Evolutionary conservation across 2,797 vertebrate species (phyloP).

Genomic region (Necrosyrtes monachus): DNA sequence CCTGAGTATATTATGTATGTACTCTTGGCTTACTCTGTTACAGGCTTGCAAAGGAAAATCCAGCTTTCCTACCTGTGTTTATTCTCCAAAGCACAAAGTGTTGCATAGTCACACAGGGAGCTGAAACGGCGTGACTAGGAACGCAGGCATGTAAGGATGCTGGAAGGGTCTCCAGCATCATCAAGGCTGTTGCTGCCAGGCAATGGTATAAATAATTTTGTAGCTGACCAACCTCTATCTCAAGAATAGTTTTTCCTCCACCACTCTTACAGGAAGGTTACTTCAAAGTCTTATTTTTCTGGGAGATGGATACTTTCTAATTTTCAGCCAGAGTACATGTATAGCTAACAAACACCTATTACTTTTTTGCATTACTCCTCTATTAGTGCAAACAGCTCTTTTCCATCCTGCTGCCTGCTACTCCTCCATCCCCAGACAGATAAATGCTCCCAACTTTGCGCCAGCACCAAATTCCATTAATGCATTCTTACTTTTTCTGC

Average conservation of each 20-base stretch:
- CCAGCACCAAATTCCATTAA: not conserved
- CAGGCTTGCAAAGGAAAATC: not conserved
- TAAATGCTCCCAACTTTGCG: not conserved
- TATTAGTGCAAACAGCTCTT: not conserved
- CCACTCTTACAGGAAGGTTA: not conserved
- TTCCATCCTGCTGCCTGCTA: not conserved
- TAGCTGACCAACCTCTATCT: not conserved
- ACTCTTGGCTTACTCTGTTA: not conserved
- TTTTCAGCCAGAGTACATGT: not conserved
- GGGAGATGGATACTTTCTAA: not conserved
- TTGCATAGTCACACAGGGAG: rapidly evolving
- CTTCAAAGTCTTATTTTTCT: not conserved
- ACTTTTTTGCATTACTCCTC: not conserved
- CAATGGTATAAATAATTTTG: not conserved
- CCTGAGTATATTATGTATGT: not conserved
- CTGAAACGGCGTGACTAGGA: rapidly evolving
- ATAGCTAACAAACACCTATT: not conserved
- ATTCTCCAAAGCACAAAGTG: not conserved
- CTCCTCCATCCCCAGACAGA: not conserved
- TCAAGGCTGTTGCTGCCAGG: not conserved
- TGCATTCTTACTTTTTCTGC: not conserved
- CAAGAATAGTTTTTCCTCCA: not conserved
- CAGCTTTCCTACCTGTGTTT: not conserved
- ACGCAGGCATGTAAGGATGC: not conserved
- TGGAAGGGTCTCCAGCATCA: not conserved